phyloP scores from a whole-genome alignment of 1,140 invertebrate genomes.

The Diachasmimorpha longicaudata region DNA sequence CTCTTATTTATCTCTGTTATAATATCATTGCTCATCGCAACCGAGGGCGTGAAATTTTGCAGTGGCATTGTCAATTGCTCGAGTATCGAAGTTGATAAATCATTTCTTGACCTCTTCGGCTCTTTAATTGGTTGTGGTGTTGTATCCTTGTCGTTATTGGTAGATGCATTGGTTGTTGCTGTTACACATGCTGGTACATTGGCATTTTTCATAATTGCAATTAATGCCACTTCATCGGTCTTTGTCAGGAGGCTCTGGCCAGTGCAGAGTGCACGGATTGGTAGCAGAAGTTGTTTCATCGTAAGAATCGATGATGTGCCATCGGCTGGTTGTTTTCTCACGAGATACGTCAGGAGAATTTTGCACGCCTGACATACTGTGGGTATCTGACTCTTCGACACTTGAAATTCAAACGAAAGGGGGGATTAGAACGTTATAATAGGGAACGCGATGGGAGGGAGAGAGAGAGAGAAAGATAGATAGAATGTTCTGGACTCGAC shows the following conservation, averaged over 20 bases:
- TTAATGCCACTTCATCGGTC: constrained; percentile 68
- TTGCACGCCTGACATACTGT: constrained; percentile 65
- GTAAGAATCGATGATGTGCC: constrained; percentile 53
- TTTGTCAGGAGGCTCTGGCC: constrained; percentile 66
- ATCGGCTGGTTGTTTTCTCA: constrained; percentile 61
- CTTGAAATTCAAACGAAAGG: constrained; percentile 53
- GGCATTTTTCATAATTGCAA: constrained; percentile 72
- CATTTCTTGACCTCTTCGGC: constrained; percentile 66
- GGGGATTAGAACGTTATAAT: background rate
- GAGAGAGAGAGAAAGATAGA: no score
- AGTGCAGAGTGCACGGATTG: constrained; percentile 68
- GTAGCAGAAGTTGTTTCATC: constrained; percentile 66
- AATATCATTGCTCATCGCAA: constrained; percentile 37
- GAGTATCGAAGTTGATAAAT: constrained; percentile 70
- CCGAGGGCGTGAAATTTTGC: constrained; percentile 58
- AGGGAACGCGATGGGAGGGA: background rate
- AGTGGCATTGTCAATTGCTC: constrained; percentile 72
- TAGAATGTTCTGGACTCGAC: no score
- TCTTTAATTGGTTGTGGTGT: constrained; percentile 63
- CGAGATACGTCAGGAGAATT: constrained; percentile 66
- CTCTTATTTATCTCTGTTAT: constrained; percentile 43
- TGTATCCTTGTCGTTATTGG: constrained; percentile 64
- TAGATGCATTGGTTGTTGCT: constrained; percentile 57
- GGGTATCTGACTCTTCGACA: constrained; percentile 69
- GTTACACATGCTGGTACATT: constrained; percentile 68